Evolutionary conservation across 1,140 invertebrate genomes (phyloP).

Genomic region (Pseudomyrmex dendroicus): DNA sequence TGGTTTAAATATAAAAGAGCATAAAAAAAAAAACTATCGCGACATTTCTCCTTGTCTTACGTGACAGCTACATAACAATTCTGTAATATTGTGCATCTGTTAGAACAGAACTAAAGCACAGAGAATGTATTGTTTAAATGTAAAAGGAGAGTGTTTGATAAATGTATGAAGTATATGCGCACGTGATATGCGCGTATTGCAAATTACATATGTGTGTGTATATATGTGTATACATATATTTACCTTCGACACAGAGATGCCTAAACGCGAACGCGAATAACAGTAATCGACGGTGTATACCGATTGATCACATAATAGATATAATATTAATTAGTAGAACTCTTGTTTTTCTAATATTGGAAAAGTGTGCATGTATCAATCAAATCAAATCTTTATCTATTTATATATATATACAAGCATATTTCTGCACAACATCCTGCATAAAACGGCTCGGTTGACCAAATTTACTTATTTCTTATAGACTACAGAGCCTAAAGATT

Average conservation of each 20-base stretch:
- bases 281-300: background rate
- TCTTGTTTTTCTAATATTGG: background rate
- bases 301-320: constrained; percentile 32
- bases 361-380: background rate
- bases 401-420: no score
- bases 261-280: background rate
- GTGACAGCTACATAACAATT: constrained; percentile 30
- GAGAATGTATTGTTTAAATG: background rate
- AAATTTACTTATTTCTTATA: no score
- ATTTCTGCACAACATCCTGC: no score
- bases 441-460: no score
- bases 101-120: background rate
- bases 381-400: constrained; percentile 6
- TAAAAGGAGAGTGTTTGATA: background rate
- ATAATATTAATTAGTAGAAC: constrained; percentile 62
- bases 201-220: background rate
- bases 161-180: background rate
- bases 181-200: background rate
- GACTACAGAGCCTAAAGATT: no score
- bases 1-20: background rate
- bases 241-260: background rate
- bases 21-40: background rate
- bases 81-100: background rate
- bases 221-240: background rate
- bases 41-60: background rate